Percentiles rank a stretch among this genome's conserved stretches.
These are phyloP conservation scores for Calyptomena viridis DNA, from an alignment of 2,113 vertebrate genomes.

Conservation along the genomic window DNA sequence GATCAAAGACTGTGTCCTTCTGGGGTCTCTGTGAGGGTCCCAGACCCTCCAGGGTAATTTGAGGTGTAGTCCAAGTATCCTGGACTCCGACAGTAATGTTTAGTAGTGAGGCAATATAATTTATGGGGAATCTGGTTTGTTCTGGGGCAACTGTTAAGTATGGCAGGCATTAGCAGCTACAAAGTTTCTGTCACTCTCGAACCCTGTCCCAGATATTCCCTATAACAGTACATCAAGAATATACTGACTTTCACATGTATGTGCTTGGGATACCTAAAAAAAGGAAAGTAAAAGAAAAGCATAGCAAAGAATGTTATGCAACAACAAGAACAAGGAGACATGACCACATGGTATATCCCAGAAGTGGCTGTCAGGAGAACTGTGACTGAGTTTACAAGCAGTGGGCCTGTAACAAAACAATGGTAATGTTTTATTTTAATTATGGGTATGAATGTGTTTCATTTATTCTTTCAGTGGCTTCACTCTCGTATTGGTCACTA, in stretches of 20 bases:
- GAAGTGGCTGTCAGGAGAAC: background rate
- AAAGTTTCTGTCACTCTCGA: background rate
- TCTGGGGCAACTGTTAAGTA: background rate
- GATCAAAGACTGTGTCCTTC: too few species aligned
- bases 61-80: too few species aligned
- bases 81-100: too few species aligned
- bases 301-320: background rate
- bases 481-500: background rate
- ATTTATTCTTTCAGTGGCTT: background rate
- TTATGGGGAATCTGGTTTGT: background rate
- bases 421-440: background rate
- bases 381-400: background rate
- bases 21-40: too few species aligned
- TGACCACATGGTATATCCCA: background rate
- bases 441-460: background rate
- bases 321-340: background rate
- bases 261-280: background rate
- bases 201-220: background rate
- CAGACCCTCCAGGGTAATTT: too few species aligned
- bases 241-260: background rate
- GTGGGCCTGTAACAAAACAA: background rate
- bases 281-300: background rate
- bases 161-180: fast-evolving
- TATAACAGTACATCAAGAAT: background rate
- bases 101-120: background rate